These are phyloP conservation scores for Drosophila quadrilineata DNA, from an alignment of 1,140 invertebrate genomes.

Conservation along the genomic window DNA sequence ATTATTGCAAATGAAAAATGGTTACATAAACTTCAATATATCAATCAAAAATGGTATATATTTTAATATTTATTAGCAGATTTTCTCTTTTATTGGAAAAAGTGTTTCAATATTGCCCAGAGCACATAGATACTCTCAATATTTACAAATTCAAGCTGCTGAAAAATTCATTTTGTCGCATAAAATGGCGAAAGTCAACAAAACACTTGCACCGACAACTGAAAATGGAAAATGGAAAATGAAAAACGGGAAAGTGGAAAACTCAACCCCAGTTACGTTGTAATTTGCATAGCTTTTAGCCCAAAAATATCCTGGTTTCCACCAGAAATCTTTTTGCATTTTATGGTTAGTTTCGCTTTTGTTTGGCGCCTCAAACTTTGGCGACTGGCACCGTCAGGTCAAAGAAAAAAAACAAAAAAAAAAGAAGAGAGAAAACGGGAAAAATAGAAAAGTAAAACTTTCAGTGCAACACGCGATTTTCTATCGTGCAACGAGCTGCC, in stretches of 20 bases:
- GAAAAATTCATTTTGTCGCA: constrained; percentile 48
- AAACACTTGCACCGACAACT: too few species aligned
- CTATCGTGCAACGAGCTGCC: too few species aligned
- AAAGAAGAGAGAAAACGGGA: background rate
- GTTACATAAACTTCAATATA: too few species aligned
- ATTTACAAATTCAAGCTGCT: background rate
- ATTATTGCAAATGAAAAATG: too few species aligned
- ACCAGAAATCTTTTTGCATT: constrained; percentile 10
- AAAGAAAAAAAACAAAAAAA: constrained; percentile 30
- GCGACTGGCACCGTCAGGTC: constrained; percentile 51
- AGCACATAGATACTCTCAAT: background rate
- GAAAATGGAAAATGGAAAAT: too few species aligned
- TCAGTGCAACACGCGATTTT: too few species aligned
- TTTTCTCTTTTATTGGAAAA: too few species aligned
- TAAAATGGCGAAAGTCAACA: constrained; percentile 49
- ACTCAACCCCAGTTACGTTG: constrained; percentile 4
- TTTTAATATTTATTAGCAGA: too few species aligned
- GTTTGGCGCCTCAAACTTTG: constrained; percentile 48
- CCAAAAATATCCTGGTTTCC: background rate
- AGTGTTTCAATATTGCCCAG: too few species aligned
- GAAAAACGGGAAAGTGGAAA: too few species aligned
- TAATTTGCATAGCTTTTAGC: constrained; percentile 75
- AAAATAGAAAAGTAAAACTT: too few species aligned
- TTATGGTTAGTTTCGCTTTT: constrained; percentile 32
- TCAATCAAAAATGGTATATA: too few species aligned